Conservation (phyloP, 1,140 invertebrate genomes). For the Archegozetes longisetosus region DNA sequence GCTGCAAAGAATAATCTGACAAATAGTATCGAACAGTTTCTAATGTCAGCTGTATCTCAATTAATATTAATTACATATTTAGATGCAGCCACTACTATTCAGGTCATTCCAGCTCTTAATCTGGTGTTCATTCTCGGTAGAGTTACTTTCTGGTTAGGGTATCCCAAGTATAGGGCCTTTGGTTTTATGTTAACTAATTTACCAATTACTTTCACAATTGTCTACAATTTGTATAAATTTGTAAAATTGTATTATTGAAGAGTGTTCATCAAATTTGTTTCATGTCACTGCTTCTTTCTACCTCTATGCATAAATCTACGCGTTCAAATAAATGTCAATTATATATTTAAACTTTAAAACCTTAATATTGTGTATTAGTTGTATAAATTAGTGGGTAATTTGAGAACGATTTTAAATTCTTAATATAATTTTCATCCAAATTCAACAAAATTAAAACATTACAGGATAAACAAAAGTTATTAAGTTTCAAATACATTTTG, state of each 20-base stretch:
- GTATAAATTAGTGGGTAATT: too few species aligned
- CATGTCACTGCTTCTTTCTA: too few species aligned
- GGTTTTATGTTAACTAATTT: constrained; percentile 1
- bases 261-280: too few species aligned
- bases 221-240: constrained; percentile 1
- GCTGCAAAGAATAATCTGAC: constrained; percentile 2
- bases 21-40: constrained; percentile 1
- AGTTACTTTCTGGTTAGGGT: not conserved
- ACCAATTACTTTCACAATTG: not conserved
- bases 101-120: not conserved
- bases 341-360: too few species aligned
- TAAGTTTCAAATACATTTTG: too few species aligned
- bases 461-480: too few species aligned
- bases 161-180: constrained; percentile 1
- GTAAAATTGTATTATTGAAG: not conserved
- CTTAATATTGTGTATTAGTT: too few species aligned
- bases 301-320: too few species aligned
- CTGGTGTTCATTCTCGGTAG: not conserved
- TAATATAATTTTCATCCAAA: too few species aligned
- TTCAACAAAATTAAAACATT: too few species aligned
- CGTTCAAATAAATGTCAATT: too few species aligned
- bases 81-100: not conserved
- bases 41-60: constrained; percentile 2
- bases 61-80: not conserved
- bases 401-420: too few species aligned